phyloP scores from a whole-genome alignment of 1,140 invertebrate genomes.

The Drosophila aff. region DNA sequence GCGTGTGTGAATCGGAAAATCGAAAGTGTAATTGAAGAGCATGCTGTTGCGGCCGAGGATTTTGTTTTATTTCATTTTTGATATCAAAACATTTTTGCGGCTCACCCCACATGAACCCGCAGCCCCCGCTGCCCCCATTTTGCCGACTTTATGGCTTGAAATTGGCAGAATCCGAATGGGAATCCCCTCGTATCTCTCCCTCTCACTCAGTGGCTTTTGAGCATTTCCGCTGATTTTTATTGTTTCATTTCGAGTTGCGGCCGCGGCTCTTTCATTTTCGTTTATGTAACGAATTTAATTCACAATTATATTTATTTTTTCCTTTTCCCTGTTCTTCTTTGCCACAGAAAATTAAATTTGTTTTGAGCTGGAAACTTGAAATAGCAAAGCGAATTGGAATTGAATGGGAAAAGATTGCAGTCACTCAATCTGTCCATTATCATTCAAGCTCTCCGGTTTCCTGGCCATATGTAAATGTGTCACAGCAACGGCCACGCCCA shows the following conservation, averaged over 20 bases:
- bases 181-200: slow-evolving; percentile 15
- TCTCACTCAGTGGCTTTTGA: slow-evolving; percentile 19
- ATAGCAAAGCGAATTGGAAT: slow-evolving; percentile 60
- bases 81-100: slow-evolving; percentile 81
- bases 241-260: slow-evolving; percentile 61
- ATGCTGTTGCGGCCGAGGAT: slow-evolving; percentile 69
- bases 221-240: slow-evolving; percentile 76
- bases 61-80: slow-evolving; percentile 84
- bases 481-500: slow-evolving; percentile 42
- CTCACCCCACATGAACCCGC: slow-evolving; percentile 47
- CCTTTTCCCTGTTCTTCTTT: slow-evolving; percentile 10
- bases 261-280: slow-evolving; percentile 55
- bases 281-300: slow-evolving; percentile 78
- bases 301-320: slow-evolving; percentile 75
- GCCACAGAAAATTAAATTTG: slow-evolving; percentile 63
- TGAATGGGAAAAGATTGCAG: slow-evolving; percentile 42
- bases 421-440: slow-evolving; percentile 14
- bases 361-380: slow-evolving; percentile 42
- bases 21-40: slow-evolving; percentile 84
- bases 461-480: slow-evolving; percentile 54
- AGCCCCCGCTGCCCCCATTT: not conserved
- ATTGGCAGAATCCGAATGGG: slow-evolving; percentile 47
- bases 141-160: slow-evolving; percentile 55
- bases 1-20: slow-evolving; percentile 66
- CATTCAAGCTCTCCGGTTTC: not conserved